A percentile compares a stretch with the other conserved stretches of the same genome.
These are phyloP conservation scores for Anarhynchus alexandrinus DNA, from an alignment of 2,113 vertebrate species.

Conservation along the genomic window DNA sequence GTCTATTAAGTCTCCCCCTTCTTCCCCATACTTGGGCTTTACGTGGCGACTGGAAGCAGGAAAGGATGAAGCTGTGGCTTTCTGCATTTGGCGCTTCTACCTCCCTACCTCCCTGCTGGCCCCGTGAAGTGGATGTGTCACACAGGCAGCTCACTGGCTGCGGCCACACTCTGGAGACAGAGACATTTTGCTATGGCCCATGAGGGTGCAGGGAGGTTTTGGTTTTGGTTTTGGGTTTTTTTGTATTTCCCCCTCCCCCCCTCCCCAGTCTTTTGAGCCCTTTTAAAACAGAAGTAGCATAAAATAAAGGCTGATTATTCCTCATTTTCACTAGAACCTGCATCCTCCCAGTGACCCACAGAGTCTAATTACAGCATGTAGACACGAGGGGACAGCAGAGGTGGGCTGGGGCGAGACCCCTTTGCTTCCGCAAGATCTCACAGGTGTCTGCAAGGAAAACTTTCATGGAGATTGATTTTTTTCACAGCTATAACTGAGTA, in stretches of 20 bases:
- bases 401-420: neutral
- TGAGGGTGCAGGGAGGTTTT: no score
- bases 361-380: neutral
- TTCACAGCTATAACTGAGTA: neutral
- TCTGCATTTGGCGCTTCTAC: neutral
- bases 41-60: neutral
- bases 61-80: neutral
- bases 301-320: neutral
- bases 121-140: neutral
- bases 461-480: neutral
- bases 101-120: neutral
- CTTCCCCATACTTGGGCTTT: neutral
- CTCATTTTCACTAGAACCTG: neutral
- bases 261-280: accelerated
- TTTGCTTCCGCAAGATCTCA: neutral
- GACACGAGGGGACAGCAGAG: neutral
- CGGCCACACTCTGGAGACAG: neutral
- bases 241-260: no score
- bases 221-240: accelerated
- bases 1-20: neutral
- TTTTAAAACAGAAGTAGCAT: neutral
- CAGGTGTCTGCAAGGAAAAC: neutral
- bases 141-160: neutral
- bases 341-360: neutral
- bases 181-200: accelerated